Percentiles rank a stretch among this genome's conserved stretches.
phyloP scores from a whole-genome alignment of 1,140 invertebrate genomes.

The Panagrolaimus sp. region DNA sequence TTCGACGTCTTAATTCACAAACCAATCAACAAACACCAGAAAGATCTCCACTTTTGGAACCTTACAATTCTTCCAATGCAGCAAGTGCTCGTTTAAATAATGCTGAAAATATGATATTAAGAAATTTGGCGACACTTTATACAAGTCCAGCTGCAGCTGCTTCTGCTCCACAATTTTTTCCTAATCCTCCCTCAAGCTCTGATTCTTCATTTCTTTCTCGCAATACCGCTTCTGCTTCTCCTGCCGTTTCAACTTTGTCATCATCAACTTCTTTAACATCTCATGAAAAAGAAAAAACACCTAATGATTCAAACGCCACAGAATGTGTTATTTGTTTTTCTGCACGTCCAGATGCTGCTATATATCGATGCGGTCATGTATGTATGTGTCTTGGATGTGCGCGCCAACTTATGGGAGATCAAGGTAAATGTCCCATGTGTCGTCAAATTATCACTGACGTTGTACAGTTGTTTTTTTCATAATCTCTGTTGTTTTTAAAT shows the following conservation, averaged over 20 bases:
- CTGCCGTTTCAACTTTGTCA: neutral
- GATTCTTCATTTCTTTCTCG: neutral
- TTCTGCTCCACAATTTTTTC: neutral
- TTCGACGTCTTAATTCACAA: no score
- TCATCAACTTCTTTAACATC: neutral
- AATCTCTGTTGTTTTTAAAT: no score
- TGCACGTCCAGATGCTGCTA: neutral
- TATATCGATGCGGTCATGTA: neutral
- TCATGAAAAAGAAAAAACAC: neutral
- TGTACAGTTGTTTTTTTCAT: neutral
- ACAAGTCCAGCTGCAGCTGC: no score
- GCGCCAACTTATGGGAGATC: neutral
- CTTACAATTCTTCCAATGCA: no score
- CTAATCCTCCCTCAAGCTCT: neutral
- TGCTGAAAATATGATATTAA: no score
- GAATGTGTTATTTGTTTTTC: neutral
- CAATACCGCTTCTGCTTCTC: neutral
- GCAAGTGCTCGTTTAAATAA: no score
- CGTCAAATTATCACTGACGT: neutral
- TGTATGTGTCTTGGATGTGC: constrained; percentile 2
- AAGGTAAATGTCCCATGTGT: constrained; percentile 2
- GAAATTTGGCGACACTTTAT: no score
- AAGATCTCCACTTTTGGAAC: no score
- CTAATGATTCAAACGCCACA: neutral
- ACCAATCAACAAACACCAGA: no score